A percentile compares a stretch with the other conserved stretches of the same genome.
phyloP scores from a whole-genome alignment of 2,797 vertebrate species.

The Pteropus rufus region DNA sequence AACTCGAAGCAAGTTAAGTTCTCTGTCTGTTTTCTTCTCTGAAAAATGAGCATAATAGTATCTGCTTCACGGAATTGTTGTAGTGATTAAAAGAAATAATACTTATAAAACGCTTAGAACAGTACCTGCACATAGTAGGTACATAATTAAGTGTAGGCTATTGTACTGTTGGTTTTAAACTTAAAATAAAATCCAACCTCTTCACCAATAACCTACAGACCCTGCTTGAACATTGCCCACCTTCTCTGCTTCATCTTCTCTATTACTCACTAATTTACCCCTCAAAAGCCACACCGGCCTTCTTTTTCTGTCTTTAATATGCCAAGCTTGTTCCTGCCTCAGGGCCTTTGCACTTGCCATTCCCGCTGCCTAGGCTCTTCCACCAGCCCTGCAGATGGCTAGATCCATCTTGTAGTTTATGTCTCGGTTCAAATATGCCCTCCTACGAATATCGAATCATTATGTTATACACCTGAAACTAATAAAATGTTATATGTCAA shows the following conservation, averaged over 20 bases:
- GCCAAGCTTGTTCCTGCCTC: not conserved
- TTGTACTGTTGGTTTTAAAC: not conserved
- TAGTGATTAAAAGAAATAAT: not conserved
- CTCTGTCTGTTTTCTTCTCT: not conserved
- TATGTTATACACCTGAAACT: not conserved
- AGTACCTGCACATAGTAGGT: not conserved
- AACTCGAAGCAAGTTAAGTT: not conserved
- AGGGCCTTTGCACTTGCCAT: not conserved
- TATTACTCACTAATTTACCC: not conserved
- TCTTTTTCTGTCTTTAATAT: not conserved
- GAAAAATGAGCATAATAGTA: not conserved
- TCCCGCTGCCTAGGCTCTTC: not conserved
- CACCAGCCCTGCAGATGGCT: not conserved
- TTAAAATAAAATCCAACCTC: not conserved
- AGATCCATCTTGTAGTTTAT: not conserved
- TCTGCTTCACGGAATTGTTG: not conserved
- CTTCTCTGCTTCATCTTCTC: not conserved
- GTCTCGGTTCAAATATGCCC: not conserved
- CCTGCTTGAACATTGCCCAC: not conserved
- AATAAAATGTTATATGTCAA: not conserved
- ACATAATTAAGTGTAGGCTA: not conserved
- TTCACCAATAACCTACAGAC: not conserved
- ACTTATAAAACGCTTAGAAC: not conserved
- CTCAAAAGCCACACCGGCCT: not conserved
- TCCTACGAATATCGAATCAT: too few species aligned